Evolutionary conservation across 2,888 invertebrate species (phyloP).

Genomic region (Amblyteles armatorius): DNA sequence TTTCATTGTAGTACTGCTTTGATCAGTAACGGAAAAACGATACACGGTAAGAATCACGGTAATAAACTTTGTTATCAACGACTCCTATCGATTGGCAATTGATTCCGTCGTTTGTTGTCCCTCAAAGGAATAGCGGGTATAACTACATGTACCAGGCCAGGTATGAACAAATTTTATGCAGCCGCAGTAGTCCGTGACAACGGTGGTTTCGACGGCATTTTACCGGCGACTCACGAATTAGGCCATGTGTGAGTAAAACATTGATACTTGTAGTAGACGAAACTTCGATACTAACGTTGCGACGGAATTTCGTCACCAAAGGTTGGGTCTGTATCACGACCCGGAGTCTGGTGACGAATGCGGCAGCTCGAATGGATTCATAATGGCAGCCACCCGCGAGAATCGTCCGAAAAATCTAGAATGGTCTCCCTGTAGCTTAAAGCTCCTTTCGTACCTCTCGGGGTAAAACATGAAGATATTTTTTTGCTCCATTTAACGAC

Average conservation of each 20-base stretch:
- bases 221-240: constrained; percentile 50
- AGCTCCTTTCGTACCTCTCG: not conserved
- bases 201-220: constrained; percentile 38
- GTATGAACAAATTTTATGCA: not conserved
- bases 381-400: constrained; percentile 15
- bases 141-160: not conserved
- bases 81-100: not conserved
- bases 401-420: not conserved
- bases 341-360: not conserved
- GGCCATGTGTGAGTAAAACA: constrained; percentile 52
- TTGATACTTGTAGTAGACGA: not conserved
- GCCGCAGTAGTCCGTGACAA: constrained; percentile 25
- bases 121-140: not conserved
- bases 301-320: not conserved
- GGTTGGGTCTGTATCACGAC: constrained; percentile 52
- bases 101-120: not conserved
- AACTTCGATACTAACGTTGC: not conserved
- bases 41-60: not conserved
- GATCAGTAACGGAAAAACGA: too few relatives aligned
- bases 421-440: constrained; percentile 48
- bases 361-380: not conserved
- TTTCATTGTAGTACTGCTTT: not conserved
- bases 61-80: not conserved
- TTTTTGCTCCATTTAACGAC: not conserved
- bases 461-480: not conserved